A percentile compares a stretch with the other conserved stretches of the same genome.
These are phyloP conservation scores for Corydoras sp. DNA, from an alignment of 2,113 vertebrate species.

Conservation along the genomic window DNA sequence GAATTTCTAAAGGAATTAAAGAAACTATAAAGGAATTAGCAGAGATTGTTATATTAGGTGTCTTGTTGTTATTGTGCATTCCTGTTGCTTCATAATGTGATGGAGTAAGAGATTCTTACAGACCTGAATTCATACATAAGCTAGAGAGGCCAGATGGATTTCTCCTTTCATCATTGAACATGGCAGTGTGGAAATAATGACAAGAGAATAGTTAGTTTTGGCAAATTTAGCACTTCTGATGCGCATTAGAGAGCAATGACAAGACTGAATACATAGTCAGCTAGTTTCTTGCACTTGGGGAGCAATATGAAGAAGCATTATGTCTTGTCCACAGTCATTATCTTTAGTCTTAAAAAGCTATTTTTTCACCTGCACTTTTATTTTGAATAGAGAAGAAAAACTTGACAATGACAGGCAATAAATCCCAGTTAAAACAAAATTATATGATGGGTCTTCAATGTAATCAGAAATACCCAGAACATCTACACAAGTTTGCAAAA, in stretches of 20 bases:
- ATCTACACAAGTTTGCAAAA: too few relatives aligned
- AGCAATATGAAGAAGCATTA: neutral
- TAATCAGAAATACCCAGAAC: too few relatives aligned
- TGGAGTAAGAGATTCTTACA: neutral
- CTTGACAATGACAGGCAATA: too few relatives aligned
- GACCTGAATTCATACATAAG: too few relatives aligned
- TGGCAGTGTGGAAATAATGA: slow-evolving; percentile 2
- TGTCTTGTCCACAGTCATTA: too few relatives aligned
- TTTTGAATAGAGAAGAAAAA: too few relatives aligned
- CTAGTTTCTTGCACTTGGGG: neutral
- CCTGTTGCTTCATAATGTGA: neutral
- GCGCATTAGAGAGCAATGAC: slow-evolving; percentile 8
- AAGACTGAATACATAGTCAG: neutral
- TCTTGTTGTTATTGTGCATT: neutral
- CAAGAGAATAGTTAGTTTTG: neutral
- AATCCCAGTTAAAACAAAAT: too few relatives aligned
- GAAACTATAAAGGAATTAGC: too few relatives aligned
- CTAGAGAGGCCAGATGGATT: slow-evolving; percentile 12
- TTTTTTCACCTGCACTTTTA: too few relatives aligned
- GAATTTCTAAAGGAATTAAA: too few relatives aligned
- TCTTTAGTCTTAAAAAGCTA: too few relatives aligned
- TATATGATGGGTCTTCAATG: too few relatives aligned
- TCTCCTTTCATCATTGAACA: slow-evolving; percentile 4
- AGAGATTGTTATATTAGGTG: neutral
- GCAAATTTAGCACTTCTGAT: slow-evolving; percentile 25